Evolutionary conservation across 2,888 invertebrate genomes (phyloP).

Genomic region (Rotaria magnacalcarata): DNA sequence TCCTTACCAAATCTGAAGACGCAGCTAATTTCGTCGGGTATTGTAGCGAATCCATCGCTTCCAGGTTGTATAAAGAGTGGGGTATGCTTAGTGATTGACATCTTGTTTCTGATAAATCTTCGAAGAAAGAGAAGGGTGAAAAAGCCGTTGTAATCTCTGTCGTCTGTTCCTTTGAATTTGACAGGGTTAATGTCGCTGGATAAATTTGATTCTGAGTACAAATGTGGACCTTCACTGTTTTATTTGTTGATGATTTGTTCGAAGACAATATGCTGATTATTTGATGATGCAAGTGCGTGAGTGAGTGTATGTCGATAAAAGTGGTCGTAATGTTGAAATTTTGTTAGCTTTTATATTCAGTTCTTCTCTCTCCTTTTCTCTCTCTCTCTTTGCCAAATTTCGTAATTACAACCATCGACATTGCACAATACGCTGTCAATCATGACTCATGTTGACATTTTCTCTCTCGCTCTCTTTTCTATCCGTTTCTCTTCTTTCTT

Average conservation of each 20-base stretch:
- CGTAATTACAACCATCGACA: not conserved
- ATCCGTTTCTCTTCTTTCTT: not conserved
- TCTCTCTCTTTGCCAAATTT: not conserved
- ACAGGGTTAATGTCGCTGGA: not conserved
- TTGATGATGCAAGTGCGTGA: not conserved
- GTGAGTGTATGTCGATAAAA: not conserved
- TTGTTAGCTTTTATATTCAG: not conserved
- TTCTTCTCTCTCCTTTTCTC: not conserved
- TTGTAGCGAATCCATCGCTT: not conserved
- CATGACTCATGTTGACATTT: not conserved
- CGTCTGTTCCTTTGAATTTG: not conserved
- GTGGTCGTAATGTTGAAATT: not conserved
- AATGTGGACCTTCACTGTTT: not conserved
- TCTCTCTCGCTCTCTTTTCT: not conserved
- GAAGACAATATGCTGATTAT: not conserved
- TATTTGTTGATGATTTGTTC: not conserved
- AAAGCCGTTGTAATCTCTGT: not conserved
- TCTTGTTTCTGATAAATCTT: not conserved
- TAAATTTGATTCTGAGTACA: not conserved
- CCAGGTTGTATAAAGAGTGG: not conserved
- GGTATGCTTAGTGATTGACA: not conserved
- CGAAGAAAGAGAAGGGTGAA: not conserved
- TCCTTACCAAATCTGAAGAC: constrained; percentile 34
- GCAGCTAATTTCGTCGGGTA: constrained; percentile 29
- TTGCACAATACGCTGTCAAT: not conserved